Evolutionary conservation across 2,888 invertebrate genomes (phyloP), one percentile per base, ranked within the genome.

Genomic region (Aphelenchoides bicaudatus): DNA sequence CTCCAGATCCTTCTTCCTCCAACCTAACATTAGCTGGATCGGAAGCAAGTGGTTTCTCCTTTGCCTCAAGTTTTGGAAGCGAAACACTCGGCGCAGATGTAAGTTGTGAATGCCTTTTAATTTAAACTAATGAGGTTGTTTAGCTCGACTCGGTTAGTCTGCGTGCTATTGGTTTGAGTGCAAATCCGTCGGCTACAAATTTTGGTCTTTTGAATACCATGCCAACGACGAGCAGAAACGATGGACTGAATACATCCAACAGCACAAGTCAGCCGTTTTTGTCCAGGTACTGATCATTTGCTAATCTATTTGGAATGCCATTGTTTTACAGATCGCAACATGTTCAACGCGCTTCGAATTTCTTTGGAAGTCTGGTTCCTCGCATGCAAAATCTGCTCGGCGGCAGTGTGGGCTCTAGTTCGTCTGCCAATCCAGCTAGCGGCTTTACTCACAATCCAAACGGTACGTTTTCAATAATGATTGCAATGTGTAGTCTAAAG

Each of bases 361-460:
- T 72, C 57, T 61, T 72, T 28, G 63, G 65, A 23, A 67, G 64
- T 46, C 59, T 72, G 4, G 73, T 72, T 4, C 72, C 72, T 6
- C 61, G 72, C 3, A 72, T 72, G 72, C 72, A 72, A 47, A 72
- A 72, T 48, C 61, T 72, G 28, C 62, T 72, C 3, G 61, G 65
- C 30, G 56, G 59, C 10, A 38, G 54, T 29, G 53, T 48, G 39
- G 48, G 58, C 31, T 39, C 25, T n/a, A 8, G 25, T 5, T 60
- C 28, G 10, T 27, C 59, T 8, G n/a, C 10, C n/a, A 34, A 34
- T 34, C n/a, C 37, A n/a, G 37, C 10, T 10, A 34, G 37, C 37
- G n/a, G n/a, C n/a, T n/a, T n/a, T n/a, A n/a, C n/a, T n/a, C n/a
- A n/a, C n/a, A n/a, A n/a, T n/a, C n/a, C n/a, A n/a, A n/a, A n/a